phyloP scores from a whole-genome alignment of 2,113 vertebrate species.

The Hepsetus odoe region DNA sequence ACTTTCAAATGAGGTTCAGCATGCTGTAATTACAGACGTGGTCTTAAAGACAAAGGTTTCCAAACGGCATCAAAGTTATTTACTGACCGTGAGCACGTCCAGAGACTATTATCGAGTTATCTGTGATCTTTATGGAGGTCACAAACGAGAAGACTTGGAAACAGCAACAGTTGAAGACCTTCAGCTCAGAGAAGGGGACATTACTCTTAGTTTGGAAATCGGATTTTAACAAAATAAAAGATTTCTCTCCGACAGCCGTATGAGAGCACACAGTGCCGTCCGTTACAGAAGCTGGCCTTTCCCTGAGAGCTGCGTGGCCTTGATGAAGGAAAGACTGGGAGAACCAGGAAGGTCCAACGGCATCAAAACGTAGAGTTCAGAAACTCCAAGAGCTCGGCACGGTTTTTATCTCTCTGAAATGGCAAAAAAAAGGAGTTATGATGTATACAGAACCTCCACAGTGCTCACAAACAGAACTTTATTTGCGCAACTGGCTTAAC shows the following conservation, averaged over 20 bases:
- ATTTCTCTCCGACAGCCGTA: conserved; percentile 22
- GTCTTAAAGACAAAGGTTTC: background rate
- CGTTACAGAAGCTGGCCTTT: conserved; percentile 47
- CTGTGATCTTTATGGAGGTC: background rate
- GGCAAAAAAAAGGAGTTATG: background rate
- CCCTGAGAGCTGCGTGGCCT: conserved; percentile 58
- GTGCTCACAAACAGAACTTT: no score
- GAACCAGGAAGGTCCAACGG: conserved; percentile 34
- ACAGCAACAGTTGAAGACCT: background rate
- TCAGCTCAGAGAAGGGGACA: background rate
- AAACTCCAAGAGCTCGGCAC: conserved; percentile 86
- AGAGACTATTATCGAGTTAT: background rate
- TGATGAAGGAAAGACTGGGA: conserved; percentile 16
- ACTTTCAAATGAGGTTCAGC: no score
- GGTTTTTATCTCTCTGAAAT: conserved; percentile 84
- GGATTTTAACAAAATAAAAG: conserved; percentile 23
- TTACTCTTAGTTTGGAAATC: background rate
- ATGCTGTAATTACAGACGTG: no score
- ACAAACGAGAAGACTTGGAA: background rate
- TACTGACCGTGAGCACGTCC: background rate
- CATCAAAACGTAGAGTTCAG: conserved; percentile 84
- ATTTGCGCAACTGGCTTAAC: no score
- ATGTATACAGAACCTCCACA: no score
- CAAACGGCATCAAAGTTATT: background rate
- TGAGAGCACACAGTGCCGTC: conserved; percentile 21